Conservation (phyloP, 2,797 vertebrate genomes). For the Falco rusticolus region DNA sequence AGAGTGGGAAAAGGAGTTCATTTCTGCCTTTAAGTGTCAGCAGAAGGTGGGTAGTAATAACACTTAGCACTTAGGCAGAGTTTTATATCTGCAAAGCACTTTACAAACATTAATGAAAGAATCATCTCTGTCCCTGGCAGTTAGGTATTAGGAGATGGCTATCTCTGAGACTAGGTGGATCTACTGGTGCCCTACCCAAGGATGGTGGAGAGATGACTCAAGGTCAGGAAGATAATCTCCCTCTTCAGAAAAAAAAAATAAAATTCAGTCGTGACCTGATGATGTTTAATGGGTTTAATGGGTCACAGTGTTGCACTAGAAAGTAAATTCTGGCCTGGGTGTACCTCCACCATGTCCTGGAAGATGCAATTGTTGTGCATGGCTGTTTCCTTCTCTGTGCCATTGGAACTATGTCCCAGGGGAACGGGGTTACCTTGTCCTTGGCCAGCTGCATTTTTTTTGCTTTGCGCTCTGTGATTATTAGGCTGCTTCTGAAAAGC, state of each 20-base stretch:
- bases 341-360: background rate
- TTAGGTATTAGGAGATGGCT: background rate
- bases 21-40: background rate
- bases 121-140: constrained; percentile 13
- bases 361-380: background rate
- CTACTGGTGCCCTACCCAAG: background rate
- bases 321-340: background rate
- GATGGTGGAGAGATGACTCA: background rate
- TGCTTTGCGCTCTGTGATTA: background rate
- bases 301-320: constrained; percentile 56
- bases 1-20: background rate
- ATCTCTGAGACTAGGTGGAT: background rate
- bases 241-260: background rate
- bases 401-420: background rate
- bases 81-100: constrained; percentile 58
- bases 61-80: constrained; percentile 62
- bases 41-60: background rate
- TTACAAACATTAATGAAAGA: background rate
- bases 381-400: background rate
- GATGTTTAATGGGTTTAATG: background rate
- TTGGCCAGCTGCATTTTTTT: background rate
- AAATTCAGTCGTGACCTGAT: background rate
- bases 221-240: background rate
- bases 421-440: background rate
- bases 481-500: background rate